Conservation (phyloP, 2,113 vertebrate genomes). For the Sclerurus mexicanus region DNA sequence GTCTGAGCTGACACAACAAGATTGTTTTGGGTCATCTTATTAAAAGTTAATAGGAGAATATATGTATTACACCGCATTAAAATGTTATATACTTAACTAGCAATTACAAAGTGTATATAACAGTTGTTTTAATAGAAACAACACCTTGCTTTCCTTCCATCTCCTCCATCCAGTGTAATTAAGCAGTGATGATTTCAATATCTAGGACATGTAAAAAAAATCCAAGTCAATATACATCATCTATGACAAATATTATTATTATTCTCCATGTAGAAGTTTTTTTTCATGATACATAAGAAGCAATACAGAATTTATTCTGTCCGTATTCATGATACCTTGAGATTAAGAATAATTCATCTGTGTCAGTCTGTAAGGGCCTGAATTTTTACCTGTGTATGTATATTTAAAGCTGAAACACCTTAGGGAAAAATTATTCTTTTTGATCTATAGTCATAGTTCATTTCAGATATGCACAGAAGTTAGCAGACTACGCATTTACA, state of each 20-base stretch:
- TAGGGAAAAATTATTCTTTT: not conserved
- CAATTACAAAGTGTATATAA: not conserved
- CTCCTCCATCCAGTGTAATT: not conserved
- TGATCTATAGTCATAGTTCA: not conserved
- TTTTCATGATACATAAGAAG: not conserved
- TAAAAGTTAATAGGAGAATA: not conserved
- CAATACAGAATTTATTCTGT: not conserved
- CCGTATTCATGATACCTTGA: not conserved
- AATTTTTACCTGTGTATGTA: not conserved
- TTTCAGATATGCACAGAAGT: not conserved
- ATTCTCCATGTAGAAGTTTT: not conserved
- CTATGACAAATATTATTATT: not conserved
- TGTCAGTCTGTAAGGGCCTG: not conserved
- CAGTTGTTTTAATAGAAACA: not conserved
- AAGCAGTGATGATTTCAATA: not conserved
- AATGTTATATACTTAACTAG: not conserved
- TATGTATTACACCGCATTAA: not conserved
- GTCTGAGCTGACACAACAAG: not conserved
- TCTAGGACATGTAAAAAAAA: not conserved
- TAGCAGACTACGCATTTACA: not conserved
- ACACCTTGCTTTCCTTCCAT: not conserved
- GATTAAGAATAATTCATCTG: not conserved
- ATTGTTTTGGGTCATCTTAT: not conserved
- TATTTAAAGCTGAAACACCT: not conserved
- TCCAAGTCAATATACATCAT: not conserved